Base-by-base conservation (phyloP, 2,797 vertebrate genomes). In the Gambusia yucatana region DNA sequence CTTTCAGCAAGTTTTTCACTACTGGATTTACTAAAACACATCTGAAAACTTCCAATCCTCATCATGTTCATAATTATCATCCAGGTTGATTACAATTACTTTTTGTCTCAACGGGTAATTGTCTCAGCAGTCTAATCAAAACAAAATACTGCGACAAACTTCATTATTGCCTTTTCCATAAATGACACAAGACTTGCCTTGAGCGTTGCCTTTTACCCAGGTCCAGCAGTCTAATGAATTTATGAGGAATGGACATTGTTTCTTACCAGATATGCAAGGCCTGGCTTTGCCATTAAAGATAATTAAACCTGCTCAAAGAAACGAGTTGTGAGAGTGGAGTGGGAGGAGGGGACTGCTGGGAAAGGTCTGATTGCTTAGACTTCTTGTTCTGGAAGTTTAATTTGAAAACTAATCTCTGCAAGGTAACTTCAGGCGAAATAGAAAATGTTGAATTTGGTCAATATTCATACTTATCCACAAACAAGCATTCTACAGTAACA, bases 231-330 rank as follows among this genome's bases (percentile, higher is more conserved):
- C 75, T 89, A 93, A 92, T 88, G 84, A 75, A 91, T 93, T 88
- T 88, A 91, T 89, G 88, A 91, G 88, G 87, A 92, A 91, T 88
- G 80, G 87, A 87, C 89, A 85, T 88, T 85, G 87, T 89, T 90
- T 91, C 77, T 85, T 80, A 74, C 59, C 76, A 91, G 87, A 93
- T 89, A 90, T 83, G 86, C 90, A 81, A 46, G 82, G 87, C 80
- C 84, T 73, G 80, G 87, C 85, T 91, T 93, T 84, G 72, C 86
- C 86, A 92, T 93, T 93, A 89, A 89, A 93, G 82, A 92, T 92
- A 94, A 94, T 95, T 91, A 91, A 93, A 93, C 79, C 87, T 79
- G 82, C 82, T 88, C 59, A 90, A 90, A 91, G 86, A 91, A 93
- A 93, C 86, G 85, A 92, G 87, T 90, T 76, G 47, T 72, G 1